A percentile compares a stretch with the other conserved stretches of the same genome.
phyloP scores from a whole-genome alignment of 2,113 vertebrate genomes.

The Tringa solitaria region DNA sequence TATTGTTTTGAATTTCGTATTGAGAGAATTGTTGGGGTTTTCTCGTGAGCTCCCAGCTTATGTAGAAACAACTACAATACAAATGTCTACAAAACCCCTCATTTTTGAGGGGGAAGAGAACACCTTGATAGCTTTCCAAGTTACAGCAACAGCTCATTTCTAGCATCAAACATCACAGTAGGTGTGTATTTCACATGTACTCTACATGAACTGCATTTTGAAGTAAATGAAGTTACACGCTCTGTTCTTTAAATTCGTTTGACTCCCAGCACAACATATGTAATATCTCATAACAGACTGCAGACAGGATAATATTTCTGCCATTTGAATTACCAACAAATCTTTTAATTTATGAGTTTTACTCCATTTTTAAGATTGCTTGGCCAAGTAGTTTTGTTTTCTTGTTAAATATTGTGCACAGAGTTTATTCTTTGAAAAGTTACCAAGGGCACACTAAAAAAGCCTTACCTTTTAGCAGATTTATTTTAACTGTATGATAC shows the following conservation, averaged over 20 bases:
- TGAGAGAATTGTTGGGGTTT: neutral
- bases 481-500: neutral
- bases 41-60: neutral
- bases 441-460: neutral
- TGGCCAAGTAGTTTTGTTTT: conserved; percentile 47
- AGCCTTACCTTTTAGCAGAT: neutral
- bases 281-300: conserved; percentile 34
- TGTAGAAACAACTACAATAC: neutral
- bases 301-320: conserved; percentile 44
- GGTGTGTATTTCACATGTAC: neutral
- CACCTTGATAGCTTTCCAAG: neutral
- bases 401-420: conserved; percentile 37
- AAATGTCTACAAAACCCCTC: neutral
- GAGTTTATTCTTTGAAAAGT: conserved; percentile 36
- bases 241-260: conserved; percentile 26
- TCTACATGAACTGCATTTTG: conserved; percentile 27
- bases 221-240: conserved; percentile 7
- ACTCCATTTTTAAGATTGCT: conserved; percentile 7
- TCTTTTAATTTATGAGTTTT: conserved; percentile 42
- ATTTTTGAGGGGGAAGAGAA: neutral
- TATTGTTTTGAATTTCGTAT: neutral
- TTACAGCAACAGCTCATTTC: neutral
- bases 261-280: conserved; percentile 30
- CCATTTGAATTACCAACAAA: conserved; percentile 29
- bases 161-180: neutral